Evolutionary conservation across 2,113 vertebrate species (phyloP).

Genomic region (Glaucidium brasilianum): DNA sequence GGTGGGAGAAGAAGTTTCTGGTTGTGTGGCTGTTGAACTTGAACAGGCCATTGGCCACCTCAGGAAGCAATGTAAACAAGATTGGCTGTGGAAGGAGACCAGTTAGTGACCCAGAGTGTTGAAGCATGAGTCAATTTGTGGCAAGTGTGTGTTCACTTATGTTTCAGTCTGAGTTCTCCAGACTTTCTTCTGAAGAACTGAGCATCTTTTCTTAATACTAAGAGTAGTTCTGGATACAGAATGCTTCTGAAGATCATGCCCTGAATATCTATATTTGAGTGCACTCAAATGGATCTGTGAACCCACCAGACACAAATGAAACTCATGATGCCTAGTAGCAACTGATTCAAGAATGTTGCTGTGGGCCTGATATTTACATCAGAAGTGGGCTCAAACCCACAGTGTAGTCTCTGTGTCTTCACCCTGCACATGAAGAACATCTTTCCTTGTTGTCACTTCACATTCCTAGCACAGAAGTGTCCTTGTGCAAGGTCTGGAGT

Average conservation of each 20-base stretch:
- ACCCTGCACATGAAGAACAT: background rate
- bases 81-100: background rate
- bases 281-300: background rate
- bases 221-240: background rate
- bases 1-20: background rate
- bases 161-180: accelerated
- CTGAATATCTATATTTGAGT: background rate
- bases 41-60: background rate
- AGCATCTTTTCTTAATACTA: background rate
- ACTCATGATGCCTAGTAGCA: background rate
- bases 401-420: background rate
- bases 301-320: background rate
- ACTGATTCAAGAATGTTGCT: background rate
- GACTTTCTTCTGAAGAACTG: background rate
- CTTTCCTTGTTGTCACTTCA: background rate
- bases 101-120: background rate
- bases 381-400: background rate
- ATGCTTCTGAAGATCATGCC: background rate
- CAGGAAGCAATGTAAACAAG: accelerated
- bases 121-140: background rate
- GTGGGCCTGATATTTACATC: background rate
- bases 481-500: background rate
- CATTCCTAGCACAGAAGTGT: background rate
- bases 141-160: background rate
- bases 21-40: background rate